These are phyloP conservation scores for Eueremaeus valkanovi DNA, from an alignment of 2,888 invertebrate genomes.

Conservation along the genomic window DNA sequence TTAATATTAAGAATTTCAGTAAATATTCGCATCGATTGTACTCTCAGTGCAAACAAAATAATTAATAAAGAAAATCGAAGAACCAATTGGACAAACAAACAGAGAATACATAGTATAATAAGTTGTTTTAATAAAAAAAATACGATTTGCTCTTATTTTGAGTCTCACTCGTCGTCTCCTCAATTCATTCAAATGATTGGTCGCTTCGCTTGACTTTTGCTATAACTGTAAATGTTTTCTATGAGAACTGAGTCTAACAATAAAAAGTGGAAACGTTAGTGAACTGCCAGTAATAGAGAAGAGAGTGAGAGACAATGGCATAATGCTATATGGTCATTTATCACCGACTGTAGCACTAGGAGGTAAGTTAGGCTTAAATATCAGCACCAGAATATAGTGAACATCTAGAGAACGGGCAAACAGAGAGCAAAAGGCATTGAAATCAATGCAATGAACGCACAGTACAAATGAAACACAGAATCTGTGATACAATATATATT, in stretches of 20 bases:
- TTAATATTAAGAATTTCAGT: too few species aligned
- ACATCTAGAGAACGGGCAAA: neutral
- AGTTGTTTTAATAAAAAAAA: too few species aligned
- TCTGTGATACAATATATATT: constrained; percentile 14
- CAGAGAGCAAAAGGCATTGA: neutral
- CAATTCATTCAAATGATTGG: neutral
- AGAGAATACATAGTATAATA: too few species aligned
- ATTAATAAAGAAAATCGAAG: too few species aligned
- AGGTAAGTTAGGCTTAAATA: constrained; percentile 29
- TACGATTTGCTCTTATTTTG: too few species aligned
- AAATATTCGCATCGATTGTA: too few species aligned
- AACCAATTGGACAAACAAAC: too few species aligned
- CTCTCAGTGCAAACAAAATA: too few species aligned
- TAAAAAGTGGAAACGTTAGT: neutral
- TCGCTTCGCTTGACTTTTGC: neutral
- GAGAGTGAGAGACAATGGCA: constrained; percentile 1
- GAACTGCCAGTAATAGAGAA: neutral
- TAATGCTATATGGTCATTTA: constrained; percentile 27
- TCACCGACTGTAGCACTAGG: constrained; percentile 19
- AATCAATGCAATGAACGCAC: constrained; percentile 3
- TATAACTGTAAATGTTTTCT: neutral
- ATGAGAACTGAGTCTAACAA: neutral
- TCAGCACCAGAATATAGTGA: neutral
- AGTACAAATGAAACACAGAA: constrained; percentile 4
- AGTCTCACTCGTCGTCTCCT: neutral